Conservation (phyloP, 1,140 invertebrate species). For the Pomacea maculata region DNA sequence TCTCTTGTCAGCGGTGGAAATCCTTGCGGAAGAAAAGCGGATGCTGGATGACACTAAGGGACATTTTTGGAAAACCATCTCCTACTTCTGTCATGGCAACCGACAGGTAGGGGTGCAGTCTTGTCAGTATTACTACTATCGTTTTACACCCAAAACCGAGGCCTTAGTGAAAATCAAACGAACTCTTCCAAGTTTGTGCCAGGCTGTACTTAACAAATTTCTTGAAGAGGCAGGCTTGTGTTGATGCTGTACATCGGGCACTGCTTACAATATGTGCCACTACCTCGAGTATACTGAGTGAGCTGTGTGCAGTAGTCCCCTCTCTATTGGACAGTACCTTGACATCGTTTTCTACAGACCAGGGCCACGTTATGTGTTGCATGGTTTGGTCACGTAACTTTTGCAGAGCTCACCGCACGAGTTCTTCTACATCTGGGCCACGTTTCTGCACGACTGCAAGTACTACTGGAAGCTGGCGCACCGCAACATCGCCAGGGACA, state of each 20-base stretch:
- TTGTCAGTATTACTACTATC: too few relatives aligned
- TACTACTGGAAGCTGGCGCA: conserved; percentile 62
- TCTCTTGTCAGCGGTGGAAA: conserved; percentile 49
- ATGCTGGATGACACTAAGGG: conserved; percentile 49
- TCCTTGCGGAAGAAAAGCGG: conserved; percentile 52
- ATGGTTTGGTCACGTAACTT: background rate
- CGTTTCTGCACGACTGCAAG: conserved; percentile 61
- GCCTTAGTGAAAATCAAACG: too few relatives aligned
- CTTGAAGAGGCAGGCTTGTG: too few relatives aligned
- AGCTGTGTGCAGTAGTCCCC: too few relatives aligned
- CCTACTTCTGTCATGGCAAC: conserved; percentile 45
- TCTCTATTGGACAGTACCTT: too few relatives aligned
- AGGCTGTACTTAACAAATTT: too few relatives aligned
- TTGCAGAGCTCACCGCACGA: conserved; percentile 49
- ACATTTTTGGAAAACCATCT: conserved; percentile 45
- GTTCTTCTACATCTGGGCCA: conserved; percentile 58
- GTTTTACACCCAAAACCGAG: too few relatives aligned
- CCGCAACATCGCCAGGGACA: conserved; percentile 52
- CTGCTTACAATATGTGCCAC: too few relatives aligned
- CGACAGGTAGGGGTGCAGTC: conserved; percentile 29
- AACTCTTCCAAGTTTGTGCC: too few relatives aligned
- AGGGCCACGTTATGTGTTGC: background rate
- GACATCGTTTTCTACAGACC: too few relatives aligned
- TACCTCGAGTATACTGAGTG: too few relatives aligned
- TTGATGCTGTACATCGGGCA: too few relatives aligned